Evolutionary conservation across 1,140 invertebrate species (phyloP), one percentile per base, ranked within the genome.

Genomic region (Sinonovacula constricta): DNA sequence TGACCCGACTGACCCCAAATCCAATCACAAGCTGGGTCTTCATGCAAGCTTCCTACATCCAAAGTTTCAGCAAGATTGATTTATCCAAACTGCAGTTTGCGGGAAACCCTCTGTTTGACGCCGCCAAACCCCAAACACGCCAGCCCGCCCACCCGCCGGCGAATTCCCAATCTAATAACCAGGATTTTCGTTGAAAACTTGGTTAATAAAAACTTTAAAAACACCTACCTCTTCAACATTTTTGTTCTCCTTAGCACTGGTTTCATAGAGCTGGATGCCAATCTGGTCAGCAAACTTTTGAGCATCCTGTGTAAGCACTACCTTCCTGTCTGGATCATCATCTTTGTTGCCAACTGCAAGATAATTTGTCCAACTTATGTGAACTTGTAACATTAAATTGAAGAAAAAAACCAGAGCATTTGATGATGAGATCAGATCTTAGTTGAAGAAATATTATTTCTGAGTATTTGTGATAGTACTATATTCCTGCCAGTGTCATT

Each of bases 271-370:
- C 86, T 96, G 95, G 89, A 99, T 99, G 79, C 95, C 95, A 97
- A 99, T 99, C 92, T 98, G 96, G 89, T 95, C 95, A 57, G 98
- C 97, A 93, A 99, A 99, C 82, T 96, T 94, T 92, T 97, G 95
- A 68, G 98, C 98, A 93, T 99, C 98, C 91, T 97, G 96, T 60
- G 97, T 98, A 57, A 98, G 92, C 10, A 99, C 98, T 62, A 99
- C 97, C 93, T 99, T 99, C 81, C 96, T 93, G 87, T 98, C 97
- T 54, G 97, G 97, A 90, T 96, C 96, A 92, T 99, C 98, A 93
- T 99, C 98, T 93, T 99, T 99, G 92, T 99, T 99, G 62, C 98
- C 98, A 91, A 99, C 98, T 97, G n/a, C n/a, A n/a, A n/a, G n/a
- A n/a, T n/a, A n/a, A n/a, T n/a, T n/a, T n/a, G n/a, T n/a, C n/a